Evolutionary conservation across 2,113 vertebrate species (phyloP).

Genomic region (Centropristis striata): DNA sequence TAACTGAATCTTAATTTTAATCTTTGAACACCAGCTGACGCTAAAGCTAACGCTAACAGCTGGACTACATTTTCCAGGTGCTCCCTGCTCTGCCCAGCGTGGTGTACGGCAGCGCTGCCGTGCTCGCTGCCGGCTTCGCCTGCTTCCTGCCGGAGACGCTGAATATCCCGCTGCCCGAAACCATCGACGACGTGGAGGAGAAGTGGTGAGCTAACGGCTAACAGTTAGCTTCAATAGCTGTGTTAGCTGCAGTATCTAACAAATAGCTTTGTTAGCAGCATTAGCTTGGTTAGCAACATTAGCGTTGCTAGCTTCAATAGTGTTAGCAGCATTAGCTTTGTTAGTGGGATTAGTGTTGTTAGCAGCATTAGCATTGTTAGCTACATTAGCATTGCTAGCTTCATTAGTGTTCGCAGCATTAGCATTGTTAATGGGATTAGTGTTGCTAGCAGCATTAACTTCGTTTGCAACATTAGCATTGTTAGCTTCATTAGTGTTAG

Average conservation of each 20-base stretch:
- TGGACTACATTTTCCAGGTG: conserved; percentile 64
- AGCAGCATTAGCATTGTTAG: neutral
- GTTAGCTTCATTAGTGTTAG: neutral
- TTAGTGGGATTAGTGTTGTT: neutral
- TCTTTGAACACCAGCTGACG: no score
- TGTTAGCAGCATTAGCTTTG: neutral
- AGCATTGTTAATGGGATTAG: neutral
- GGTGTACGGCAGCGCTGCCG: conserved; percentile 86
- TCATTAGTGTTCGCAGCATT: neutral
- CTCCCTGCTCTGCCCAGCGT: conserved; percentile 87
- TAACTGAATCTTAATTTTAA: neutral
- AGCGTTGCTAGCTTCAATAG: neutral
- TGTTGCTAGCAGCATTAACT: neutral
- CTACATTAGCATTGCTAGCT: neutral
- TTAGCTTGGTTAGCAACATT: neutral
- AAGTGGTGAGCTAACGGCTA: conserved; percentile 68
- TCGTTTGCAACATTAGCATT: neutral
- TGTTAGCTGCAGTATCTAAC: no score
- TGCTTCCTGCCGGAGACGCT: conserved; percentile 91
- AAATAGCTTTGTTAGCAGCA: neutral
- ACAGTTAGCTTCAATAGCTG: neutral
- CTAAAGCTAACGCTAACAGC: neutral
- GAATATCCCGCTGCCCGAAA: conserved; percentile 89
- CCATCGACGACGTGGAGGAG: conserved; percentile 88
- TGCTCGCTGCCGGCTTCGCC: conserved; percentile 81